Evolutionary conservation across 2,888 invertebrate genomes (phyloP), one percentile per base, ranked within the genome.

Genomic region (Aporophyla nigra): DNA sequence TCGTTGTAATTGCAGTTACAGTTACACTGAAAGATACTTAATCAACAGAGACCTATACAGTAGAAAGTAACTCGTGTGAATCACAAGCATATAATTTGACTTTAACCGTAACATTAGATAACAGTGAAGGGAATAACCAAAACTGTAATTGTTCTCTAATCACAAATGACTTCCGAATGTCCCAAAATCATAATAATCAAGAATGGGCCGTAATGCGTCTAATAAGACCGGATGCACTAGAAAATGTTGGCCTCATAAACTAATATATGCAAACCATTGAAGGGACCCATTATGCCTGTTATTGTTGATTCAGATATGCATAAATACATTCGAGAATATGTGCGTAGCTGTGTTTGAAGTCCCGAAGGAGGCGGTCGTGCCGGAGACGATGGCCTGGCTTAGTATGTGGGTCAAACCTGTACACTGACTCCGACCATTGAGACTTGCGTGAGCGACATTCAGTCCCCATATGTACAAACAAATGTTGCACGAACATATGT

Each of bases 401-500:
- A 70, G 73, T 71, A 87, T 82, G 78, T 87, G 75, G 88, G 87
- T 87, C 88, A 87, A 76, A 83, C 83, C 73, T 78, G 85, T 80
- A 72, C 77, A 83, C 61, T 76, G 75, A 80, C 78, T 72, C 62
- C 77, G 61, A 59, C 24, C 68, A 85, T 63, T 76, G 80, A 76
- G 73, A 71, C 84, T 82, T 73, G 78, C 72, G 76, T 86, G 82
- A 68, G 72, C 74, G 69, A 78, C 80, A 77, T 78, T 74, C 58
- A 76, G 78, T 69, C 56, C 75, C 75, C 78, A 82, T 85, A 74
- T 80, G 81, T 85, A 79, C 82, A 82, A 82, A 86, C 71, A 83
- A 80, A 80, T 69, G 62, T 40, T 61, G 54, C 80, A 83, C 77
- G 62, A 77, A 74, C 65, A 53, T 53, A 43, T 40, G 40, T 59